Conservation (phyloP, 1,140 invertebrate genomes). For the Drosophila aff. region DNA sequence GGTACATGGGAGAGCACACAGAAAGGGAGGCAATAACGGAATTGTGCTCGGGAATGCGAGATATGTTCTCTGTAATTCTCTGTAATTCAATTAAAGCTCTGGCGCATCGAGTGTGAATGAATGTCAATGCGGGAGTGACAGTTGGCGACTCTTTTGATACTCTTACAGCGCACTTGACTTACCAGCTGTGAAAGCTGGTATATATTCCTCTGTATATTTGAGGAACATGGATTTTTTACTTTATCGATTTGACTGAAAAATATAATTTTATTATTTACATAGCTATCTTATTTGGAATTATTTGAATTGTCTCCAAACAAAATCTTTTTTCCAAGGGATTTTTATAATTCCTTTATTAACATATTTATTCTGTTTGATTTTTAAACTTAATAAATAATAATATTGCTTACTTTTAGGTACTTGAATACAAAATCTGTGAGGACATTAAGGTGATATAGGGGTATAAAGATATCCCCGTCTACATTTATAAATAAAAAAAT, state of each 20-base stretch:
- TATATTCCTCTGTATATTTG: not conserved
- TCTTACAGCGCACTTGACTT: not conserved
- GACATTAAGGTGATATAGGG: too few relatives aligned
- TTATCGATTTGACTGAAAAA: not conserved
- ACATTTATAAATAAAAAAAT: too few relatives aligned
- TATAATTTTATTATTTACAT: not conserved
- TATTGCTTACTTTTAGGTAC: not conserved
- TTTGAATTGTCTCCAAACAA: not conserved
- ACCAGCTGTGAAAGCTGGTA: not conserved
- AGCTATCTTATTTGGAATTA: not conserved
- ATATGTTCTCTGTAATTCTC: conserved; percentile 32
- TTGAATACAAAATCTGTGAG: too few relatives aligned
- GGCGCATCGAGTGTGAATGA: conserved; percentile 39
- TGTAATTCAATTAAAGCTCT: conserved; percentile 40
- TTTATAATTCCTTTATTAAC: too few relatives aligned
- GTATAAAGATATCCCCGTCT: too few relatives aligned
- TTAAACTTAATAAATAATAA: not conserved
- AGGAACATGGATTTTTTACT: not conserved
- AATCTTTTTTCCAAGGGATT: not conserved
- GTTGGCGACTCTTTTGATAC: conserved; percentile 1
- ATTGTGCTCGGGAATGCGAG: conserved; percentile 32
- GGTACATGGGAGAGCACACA: conserved; percentile 10
- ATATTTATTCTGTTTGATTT: too few relatives aligned
- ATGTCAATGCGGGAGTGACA: conserved; percentile 36
- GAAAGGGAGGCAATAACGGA: conserved; percentile 5